Evolutionary conservation across 2,113 vertebrate species (phyloP).

Genomic region (Cinclus cinclus): DNA sequence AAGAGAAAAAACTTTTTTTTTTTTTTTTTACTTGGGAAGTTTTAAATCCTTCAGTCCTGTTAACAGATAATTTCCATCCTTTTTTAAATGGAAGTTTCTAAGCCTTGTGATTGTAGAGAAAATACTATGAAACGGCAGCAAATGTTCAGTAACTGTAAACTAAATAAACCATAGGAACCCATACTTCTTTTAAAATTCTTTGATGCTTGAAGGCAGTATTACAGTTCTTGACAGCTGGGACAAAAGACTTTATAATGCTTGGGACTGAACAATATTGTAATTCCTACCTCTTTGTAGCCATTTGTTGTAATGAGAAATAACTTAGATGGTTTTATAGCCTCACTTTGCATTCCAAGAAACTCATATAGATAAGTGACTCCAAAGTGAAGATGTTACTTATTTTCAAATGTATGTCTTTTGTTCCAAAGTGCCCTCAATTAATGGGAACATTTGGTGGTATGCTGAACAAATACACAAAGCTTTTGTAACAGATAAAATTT

Average conservation of each 20-base stretch:
- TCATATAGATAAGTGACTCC: background rate
- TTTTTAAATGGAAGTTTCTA: background rate
- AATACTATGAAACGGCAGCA: background rate
- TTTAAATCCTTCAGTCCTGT: background rate
- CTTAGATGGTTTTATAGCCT: background rate
- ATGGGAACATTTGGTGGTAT: background rate
- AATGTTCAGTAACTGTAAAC: background rate
- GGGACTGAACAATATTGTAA: background rate
- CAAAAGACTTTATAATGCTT: background rate
- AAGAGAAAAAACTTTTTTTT: background rate
- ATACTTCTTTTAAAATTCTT: background rate
- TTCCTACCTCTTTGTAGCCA: background rate
- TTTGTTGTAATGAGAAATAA: background rate
- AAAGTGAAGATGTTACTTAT: background rate
- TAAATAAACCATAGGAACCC: background rate
- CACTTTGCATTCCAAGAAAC: background rate
- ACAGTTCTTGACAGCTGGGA: background rate
- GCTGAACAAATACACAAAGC: background rate
- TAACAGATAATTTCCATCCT: background rate
- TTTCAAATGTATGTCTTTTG: background rate
- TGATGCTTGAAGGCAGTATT: background rate
- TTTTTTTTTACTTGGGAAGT: background rate
- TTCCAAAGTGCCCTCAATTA: background rate
- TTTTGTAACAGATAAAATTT: background rate
- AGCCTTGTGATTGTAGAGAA: background rate